A percentile compares a stretch with the other conserved stretches of the same genome.
Conservation (phyloP, 2,888 invertebrate species). For the Drosophila merina region DNA sequence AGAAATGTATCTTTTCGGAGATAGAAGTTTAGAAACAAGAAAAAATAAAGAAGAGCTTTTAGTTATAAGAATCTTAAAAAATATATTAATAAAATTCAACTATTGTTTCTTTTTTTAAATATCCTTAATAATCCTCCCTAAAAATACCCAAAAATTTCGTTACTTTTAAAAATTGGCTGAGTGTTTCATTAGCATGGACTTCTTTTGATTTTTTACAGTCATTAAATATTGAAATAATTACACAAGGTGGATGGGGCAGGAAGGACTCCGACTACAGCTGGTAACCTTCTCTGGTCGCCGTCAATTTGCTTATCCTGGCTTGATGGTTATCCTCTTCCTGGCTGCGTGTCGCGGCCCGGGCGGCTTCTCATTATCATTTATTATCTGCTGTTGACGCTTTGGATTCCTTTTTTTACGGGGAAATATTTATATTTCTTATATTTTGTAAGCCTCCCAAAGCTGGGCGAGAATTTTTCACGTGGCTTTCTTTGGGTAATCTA, state of each 20-base stretch:
- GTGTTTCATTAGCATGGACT: conserved; percentile 55
- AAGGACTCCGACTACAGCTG: conserved; percentile 13
- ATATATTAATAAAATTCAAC: too few species aligned
- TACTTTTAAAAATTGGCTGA: not conserved
- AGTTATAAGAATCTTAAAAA: too few species aligned
- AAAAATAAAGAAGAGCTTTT: too few species aligned
- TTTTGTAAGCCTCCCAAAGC: conserved; percentile 12
- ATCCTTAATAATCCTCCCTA: too few species aligned
- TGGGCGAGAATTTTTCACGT: conserved; percentile 10
- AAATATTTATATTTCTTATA: conserved; percentile 26
- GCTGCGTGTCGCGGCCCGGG: conserved; percentile 18
- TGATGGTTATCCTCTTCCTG: conserved; percentile 39
- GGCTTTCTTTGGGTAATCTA: conserved; percentile 26
- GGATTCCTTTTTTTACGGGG: conserved; percentile 30
- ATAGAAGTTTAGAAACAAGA: not conserved
- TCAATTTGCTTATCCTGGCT: conserved; percentile 41
- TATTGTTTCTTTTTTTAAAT: too few species aligned
- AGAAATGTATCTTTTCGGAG: not conserved
- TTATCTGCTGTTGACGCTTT: conserved; percentile 56
- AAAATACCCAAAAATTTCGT: not conserved
- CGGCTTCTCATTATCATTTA: conserved; percentile 64
- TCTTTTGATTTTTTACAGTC: conserved; percentile 57
- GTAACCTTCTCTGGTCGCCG: conserved; percentile 24
- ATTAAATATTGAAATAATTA: conserved; percentile 71
- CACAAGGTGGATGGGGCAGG: conserved; percentile 18